Percentiles rank a stretch among this genome's conserved stretches.
Conservation (phyloP, 2,888 invertebrate genomes). For the Plutella xylostella region DNA sequence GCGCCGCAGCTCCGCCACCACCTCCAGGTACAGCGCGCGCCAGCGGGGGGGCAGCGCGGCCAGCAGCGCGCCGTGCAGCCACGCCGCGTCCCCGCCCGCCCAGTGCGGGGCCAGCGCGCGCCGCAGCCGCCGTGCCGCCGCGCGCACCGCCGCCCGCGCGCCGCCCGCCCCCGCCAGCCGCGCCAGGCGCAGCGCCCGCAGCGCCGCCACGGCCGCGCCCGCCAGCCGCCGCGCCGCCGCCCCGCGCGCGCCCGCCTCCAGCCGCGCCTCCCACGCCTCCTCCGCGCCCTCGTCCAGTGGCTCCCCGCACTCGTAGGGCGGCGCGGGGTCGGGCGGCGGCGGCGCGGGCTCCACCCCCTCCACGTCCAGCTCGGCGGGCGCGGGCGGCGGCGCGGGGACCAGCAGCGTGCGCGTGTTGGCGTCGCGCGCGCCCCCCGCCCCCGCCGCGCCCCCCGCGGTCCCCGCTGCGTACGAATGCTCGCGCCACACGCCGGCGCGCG, state of each 20-base stretch:
- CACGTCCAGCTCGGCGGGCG: slow-evolving; percentile 15
- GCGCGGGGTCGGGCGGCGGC: slow-evolving; percentile 19
- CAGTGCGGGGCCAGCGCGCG: slow-evolving; percentile 26
- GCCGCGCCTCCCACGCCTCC: slow-evolving; percentile 11
- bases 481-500: slow-evolving; percentile 37
- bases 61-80: slow-evolving; percentile 3
- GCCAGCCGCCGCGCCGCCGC: slow-evolving; percentile 9
- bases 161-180: slow-evolving; percentile 24
- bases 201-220: not conserved
- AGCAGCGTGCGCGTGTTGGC: slow-evolving; percentile 22
- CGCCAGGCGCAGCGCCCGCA: slow-evolving; percentile 15
- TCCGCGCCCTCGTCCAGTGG: slow-evolving; percentile 15
- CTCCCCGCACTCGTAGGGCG: slow-evolving; percentile 14
- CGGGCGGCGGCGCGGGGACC: slow-evolving; percentile 27
- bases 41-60: not conserved
- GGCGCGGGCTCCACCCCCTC: slow-evolving; percentile 13
- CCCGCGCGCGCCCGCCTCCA: slow-evolving; percentile 7
- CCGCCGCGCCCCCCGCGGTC: slow-evolving; percentile 21
- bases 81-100: slow-evolving; percentile 25
- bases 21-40: not conserved
- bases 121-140: slow-evolving; percentile 16
- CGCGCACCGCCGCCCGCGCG: slow-evolving; percentile 12
- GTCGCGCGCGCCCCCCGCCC: slow-evolving; percentile 18
- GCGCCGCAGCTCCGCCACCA: slow-evolving; percentile 13
- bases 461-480: slow-evolving; percentile 54